Conservation (phyloP, 1,140 invertebrate species). For the Apis laboriosa region DNA sequence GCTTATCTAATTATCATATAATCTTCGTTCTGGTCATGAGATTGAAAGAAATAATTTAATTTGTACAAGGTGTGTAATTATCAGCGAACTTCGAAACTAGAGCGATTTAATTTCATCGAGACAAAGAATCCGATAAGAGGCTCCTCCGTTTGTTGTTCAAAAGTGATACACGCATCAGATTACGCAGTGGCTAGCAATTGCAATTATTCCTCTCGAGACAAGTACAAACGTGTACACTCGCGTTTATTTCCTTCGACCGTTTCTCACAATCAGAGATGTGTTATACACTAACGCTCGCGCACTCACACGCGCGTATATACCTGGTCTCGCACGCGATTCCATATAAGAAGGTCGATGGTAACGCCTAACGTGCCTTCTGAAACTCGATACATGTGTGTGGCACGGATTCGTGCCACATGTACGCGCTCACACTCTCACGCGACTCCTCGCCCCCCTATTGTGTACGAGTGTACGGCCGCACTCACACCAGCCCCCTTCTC, state of each 20-base stretch:
- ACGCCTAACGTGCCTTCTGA: conserved; percentile 65
- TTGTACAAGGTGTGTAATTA: conserved; percentile 17
- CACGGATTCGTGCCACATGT: conserved; percentile 49
- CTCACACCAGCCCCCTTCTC: background rate
- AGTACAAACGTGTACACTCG: conserved; percentile 46
- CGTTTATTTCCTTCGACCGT: conserved; percentile 44
- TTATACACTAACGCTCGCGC: background rate
- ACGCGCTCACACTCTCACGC: background rate
- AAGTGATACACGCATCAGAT: conserved; percentile 45
- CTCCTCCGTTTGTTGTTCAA: conserved; percentile 24
- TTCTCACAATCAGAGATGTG: conserved; percentile 33
- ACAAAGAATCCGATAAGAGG: conserved; percentile 20
- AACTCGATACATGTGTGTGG: conserved; percentile 53
- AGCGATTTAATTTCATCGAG: conserved; percentile 15
- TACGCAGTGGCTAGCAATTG: background rate
- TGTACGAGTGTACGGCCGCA: background rate
- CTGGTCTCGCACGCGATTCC: conserved; percentile 62
- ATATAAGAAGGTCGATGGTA: conserved; percentile 63
- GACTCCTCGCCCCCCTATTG: background rate
- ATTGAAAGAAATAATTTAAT: conserved; percentile 29
- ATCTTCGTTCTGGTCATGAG: conserved; percentile 11
- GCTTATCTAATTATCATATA: conserved; percentile 38
- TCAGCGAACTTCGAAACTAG: conserved; percentile 16
- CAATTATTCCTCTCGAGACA: conserved; percentile 53
- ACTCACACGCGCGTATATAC: background rate